Base-by-base conservation (phyloP, 2,797 vertebrate species). In the Phrynocephalus forsythii region DNA sequence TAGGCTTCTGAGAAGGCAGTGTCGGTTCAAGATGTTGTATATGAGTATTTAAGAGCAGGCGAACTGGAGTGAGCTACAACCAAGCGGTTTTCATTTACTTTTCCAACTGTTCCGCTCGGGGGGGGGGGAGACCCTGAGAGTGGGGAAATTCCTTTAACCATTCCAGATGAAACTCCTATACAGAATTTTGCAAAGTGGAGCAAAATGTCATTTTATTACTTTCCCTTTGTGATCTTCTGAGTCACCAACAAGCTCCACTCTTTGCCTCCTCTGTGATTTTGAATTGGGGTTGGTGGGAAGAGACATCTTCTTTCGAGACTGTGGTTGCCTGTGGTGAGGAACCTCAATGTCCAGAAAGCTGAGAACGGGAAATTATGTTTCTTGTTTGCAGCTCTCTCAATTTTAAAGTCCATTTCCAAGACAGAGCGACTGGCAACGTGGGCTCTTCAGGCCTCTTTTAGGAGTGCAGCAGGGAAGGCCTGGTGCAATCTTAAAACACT, bases 141-240 rank as follows among this genome's bases (percentile, higher is more conserved):
- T 33, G 80, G 78, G 87, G 87, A 71, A 88, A 85, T 88, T 88
- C 83, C 87, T 88, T 33, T 56, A 85, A 88, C n/a, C 24, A 3
- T 18, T 68, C 78, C 30, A 82, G 77, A 30, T 76, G 18, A 85
- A 85, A 38, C 69, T 67, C 66, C 66, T 81, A 72, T 44, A 66
- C 28, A 85, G 11, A 76, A 76, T 67, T 56, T 28, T 68, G 30
- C 30, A 67, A 76, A 52, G 30, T 44, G 24, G 24, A 33, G 60
- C 26, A 80, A 33, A 85, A 38, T 30, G 68, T 50, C 33, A 63
- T 81, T 81, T 73, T 3, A 24, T 73, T 3, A 24, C 9, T 18
- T 28, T 28, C 24, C 28, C 4, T 76, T n/a, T 30, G 22, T 24
- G 28, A 56, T 33, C 16, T 33, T 63, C 6, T n/a, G 73, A 9